These are phyloP conservation scores for Cylloceria caligata DNA, from an alignment of 2,888 invertebrate species.

Conservation along the genomic window DNA sequence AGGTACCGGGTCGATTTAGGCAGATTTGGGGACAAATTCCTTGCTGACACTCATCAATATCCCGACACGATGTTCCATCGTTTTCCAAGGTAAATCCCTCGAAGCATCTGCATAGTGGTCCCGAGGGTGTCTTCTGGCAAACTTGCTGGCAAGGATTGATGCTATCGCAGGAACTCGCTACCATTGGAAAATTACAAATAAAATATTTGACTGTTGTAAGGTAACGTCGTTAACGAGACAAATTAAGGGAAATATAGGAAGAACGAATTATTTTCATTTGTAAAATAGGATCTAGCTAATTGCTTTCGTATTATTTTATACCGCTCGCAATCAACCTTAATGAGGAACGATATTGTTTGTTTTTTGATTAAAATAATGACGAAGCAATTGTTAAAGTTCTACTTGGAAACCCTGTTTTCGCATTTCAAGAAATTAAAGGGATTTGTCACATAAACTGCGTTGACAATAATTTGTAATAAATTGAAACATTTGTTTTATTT, in stretches of 20 bases:
- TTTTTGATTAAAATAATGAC: conserved; percentile 7
- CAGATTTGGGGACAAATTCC: conserved; percentile 89
- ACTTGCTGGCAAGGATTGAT: conserved; percentile 86
- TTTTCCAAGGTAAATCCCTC: conserved; percentile 86
- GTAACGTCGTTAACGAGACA: background rate
- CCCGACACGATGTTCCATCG: conserved; percentile 87
- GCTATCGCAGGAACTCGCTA: conserved; percentile 84
- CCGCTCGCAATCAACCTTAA: no score
- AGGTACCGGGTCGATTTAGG: conserved; percentile 86
- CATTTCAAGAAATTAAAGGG: no score
- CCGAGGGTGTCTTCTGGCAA: conserved; percentile 89
- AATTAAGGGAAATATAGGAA: no score
- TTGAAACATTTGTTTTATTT: no score
- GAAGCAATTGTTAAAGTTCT: no score
- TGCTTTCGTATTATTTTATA: no score
- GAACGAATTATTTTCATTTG: no score
- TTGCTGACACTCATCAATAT: conserved; percentile 90
- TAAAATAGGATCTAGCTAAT: no score
- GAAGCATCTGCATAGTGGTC: conserved; percentile 89
- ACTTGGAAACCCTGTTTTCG: no score
- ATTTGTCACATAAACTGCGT: no score
- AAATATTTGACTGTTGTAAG: conserved; percentile 10
- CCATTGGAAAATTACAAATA: conserved; percentile 36
- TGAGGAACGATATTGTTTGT: no score
- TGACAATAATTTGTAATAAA: no score